Evolutionary conservation across 1,140 invertebrate species (phyloP).

Genomic region (silkworm (Bombyx mori)): DNA sequence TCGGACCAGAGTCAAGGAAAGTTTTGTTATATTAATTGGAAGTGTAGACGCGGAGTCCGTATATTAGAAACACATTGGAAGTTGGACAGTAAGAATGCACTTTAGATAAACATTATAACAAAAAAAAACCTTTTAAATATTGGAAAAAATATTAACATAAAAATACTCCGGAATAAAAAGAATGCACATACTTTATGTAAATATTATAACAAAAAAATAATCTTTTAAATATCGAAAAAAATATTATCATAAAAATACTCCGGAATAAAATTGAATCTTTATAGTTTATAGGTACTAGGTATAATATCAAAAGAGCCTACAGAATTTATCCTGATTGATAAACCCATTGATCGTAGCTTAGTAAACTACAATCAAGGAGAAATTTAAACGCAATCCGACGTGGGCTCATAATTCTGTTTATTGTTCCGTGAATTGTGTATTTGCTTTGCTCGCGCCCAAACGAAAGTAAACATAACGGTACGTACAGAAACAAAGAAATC

Average conservation of each 20-base stretch:
- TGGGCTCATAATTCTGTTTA: not conserved
- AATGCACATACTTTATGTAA: not conserved
- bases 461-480: conserved; percentile 3
- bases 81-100: too few relatives aligned
- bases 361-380: not conserved
- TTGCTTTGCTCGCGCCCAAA: conserved; percentile 2
- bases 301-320: not conserved
- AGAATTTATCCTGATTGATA: not conserved
- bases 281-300: too few relatives aligned
- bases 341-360: not conserved
- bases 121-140: not conserved
- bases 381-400: not conserved
- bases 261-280: too few relatives aligned
- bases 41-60: too few relatives aligned
- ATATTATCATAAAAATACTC: not conserved
- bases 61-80: too few relatives aligned
- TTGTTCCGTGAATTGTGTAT: conserved; percentile 4
- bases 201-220: not conserved
- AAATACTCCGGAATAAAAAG: not conserved
- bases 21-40: too few relatives aligned
- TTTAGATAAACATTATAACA: not conserved
- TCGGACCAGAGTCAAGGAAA: too few relatives aligned
- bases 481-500: conserved; percentile 1
- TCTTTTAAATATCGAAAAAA: not conserved
- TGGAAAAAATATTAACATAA: not conserved